phyloP scores from a whole-genome alignment of 1,140 invertebrate genomes.

The Macrosteles quadrilineatus region DNA sequence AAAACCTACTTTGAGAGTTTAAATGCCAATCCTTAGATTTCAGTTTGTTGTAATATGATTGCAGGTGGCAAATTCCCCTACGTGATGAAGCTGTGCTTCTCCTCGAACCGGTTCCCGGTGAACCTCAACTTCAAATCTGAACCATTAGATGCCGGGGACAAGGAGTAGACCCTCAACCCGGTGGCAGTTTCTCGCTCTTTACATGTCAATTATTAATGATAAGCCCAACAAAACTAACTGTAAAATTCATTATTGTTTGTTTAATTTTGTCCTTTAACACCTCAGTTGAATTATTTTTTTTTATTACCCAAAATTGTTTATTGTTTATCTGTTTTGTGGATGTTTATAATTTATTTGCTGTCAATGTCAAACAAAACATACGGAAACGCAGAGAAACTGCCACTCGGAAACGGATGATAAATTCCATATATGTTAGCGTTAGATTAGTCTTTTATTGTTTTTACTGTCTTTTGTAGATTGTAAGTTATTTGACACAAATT shows the following conservation, averaged over 20 bases:
- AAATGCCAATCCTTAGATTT: too few species aligned
- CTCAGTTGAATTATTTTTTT: background rate
- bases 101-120: constrained; percentile 64
- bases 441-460: constrained; percentile 33
- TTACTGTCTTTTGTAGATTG: constrained; percentile 25
- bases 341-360: background rate
- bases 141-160: background rate
- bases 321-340: background rate
- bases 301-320: background rate
- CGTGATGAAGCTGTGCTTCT: constrained; percentile 96
- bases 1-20: too few species aligned
- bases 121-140: constrained; percentile 12
- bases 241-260: constrained; percentile 10
- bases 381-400: constrained; percentile 19
- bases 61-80: constrained; percentile 86
- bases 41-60: too few species aligned
- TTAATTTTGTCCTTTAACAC: constrained; percentile 8
- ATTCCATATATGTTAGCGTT: constrained; percentile 35
- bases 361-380: background rate
- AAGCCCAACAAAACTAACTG: constrained; percentile 22
- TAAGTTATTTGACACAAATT: constrained; percentile 19
- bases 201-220: constrained; percentile 35
- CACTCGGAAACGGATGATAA: constrained; percentile 20
- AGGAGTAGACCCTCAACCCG: background rate
- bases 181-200: constrained; percentile 34